Conservation (phyloP, 2,888 invertebrate species). For the Trichopoda pennipes region DNA sequence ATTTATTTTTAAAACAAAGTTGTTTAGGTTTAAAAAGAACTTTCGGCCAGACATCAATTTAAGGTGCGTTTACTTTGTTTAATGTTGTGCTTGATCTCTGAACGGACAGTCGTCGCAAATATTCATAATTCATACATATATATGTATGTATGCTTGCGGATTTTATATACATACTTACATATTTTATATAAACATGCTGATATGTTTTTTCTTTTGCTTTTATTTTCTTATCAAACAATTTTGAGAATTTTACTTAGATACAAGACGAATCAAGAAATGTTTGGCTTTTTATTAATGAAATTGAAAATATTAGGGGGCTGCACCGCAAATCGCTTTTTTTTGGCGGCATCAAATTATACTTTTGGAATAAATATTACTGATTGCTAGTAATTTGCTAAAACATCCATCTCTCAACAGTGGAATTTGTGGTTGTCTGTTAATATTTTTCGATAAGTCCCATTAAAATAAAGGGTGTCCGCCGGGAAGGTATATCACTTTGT, state of each 20-base stretch:
- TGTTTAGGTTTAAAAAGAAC: too few species aligned
- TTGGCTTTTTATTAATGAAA: conserved; percentile 14
- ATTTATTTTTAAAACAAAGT: too few species aligned
- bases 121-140: background rate
- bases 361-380: too few species aligned
- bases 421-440: too few species aligned
- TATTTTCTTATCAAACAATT: conserved; percentile 33
- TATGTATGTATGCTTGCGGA: background rate
- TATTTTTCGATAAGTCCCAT: too few species aligned
- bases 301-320: background rate
- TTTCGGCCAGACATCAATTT: too few species aligned
- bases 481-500: too few species aligned
- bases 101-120: background rate
- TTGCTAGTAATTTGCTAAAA: too few species aligned
- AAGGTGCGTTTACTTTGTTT: background rate
- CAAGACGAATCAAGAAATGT: conserved; percentile 6
- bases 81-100: background rate
- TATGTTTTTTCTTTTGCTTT: background rate
- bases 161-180: background rate
- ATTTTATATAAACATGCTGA: too few species aligned
- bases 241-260: conserved; percentile 1
- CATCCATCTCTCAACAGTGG: too few species aligned
- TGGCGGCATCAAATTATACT: background rate
- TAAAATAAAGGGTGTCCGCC: too few species aligned
- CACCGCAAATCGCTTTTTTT: background rate